These are phyloP conservation scores for Stegastes partitus DNA, from an alignment of 2,113 vertebrate genomes.

Conservation along the genomic window DNA sequence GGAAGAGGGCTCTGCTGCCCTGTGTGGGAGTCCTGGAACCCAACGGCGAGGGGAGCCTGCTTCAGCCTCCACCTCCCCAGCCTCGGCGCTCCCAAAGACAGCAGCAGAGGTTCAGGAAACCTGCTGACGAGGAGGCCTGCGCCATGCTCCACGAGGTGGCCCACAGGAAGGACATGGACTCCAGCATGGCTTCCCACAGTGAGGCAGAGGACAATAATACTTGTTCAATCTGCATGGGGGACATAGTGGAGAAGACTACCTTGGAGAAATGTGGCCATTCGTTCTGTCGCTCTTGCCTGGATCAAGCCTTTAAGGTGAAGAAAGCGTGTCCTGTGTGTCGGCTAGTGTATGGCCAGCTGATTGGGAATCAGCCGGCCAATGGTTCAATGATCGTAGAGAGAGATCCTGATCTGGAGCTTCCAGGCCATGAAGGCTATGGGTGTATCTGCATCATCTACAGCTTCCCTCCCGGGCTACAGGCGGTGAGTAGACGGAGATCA, in stretches of 20 bases:
- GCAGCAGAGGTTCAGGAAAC: conserved; percentile 84
- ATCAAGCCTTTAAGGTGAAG: conserved; percentile 93
- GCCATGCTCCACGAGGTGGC: conserved; percentile 75
- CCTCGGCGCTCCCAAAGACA: conserved; percentile 85
- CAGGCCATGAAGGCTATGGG: conserved; percentile 93
- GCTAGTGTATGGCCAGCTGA: conserved; percentile 93
- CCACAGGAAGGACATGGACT: conserved; percentile 73
- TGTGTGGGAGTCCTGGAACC: conserved; percentile 81
- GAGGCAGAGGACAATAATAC: conserved; percentile 86
- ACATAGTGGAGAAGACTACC: conserved; percentile 91
- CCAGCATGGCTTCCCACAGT: conserved; percentile 56
- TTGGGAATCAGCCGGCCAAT: conserved; percentile 95
- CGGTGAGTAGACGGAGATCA: conserved; percentile 84
- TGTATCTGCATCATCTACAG: conserved; percentile 97
- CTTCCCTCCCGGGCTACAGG: conserved; percentile 93
- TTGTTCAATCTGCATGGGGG: conserved; percentile 96
- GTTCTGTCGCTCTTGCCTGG: conserved; percentile 93
- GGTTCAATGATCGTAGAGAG: conserved; percentile 94
- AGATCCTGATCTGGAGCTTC: conserved; percentile 90
- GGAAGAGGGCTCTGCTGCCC: conserved; percentile 87
- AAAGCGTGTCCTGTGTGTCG: conserved; percentile 95
- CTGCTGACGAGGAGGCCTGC: conserved; percentile 81
- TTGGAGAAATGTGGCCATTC: conserved; percentile 93
- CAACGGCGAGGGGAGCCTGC: conserved; percentile 79
- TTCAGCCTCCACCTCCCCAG: conserved; percentile 81